Conservation (phyloP, 2,888 invertebrate genomes). For the Drosophila peninsularis region DNA sequence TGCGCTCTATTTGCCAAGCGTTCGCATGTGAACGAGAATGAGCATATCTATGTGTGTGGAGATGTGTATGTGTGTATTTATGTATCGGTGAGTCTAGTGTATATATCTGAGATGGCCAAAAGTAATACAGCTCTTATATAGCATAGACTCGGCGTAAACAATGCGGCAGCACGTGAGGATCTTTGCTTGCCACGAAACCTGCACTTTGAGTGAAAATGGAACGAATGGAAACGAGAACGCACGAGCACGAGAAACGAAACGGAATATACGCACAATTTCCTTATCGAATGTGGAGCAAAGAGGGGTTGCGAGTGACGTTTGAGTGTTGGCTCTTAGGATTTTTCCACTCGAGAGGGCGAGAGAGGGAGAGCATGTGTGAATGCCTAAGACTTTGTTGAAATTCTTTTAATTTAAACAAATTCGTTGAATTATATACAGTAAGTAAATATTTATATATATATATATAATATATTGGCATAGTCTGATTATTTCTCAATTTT, state of each 20-base stretch:
- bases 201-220: conserved; percentile 27
- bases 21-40: neutral
- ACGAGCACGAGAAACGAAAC: conserved; percentile 6
- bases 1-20: neutral
- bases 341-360: conserved; percentile 32
- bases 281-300: neutral
- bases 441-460: neutral
- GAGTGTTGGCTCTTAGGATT: conserved; percentile 24
- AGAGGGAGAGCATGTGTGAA: conserved; percentile 3
- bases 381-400: conserved; percentile 15
- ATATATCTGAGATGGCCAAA: neutral
- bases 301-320: neutral
- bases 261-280: neutral
- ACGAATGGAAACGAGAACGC: conserved; percentile 8
- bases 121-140: neutral
- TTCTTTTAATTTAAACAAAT: conserved; percentile 32
- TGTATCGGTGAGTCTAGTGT: neutral
- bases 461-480: neutral
- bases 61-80: no score
- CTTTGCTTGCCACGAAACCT: conserved; percentile 22
- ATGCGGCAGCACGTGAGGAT: conserved; percentile 45
- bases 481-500: conserved; percentile 24
- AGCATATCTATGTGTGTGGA: neutral
- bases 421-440: conserved; percentile 12
- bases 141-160: conserved; percentile 1